A percentile compares a stretch with the other conserved stretches of the same genome.
These are phyloP conservation scores for Rhyacophila evoluta DNA, from an alignment of 2,888 invertebrate species.

Conservation along the genomic window DNA sequence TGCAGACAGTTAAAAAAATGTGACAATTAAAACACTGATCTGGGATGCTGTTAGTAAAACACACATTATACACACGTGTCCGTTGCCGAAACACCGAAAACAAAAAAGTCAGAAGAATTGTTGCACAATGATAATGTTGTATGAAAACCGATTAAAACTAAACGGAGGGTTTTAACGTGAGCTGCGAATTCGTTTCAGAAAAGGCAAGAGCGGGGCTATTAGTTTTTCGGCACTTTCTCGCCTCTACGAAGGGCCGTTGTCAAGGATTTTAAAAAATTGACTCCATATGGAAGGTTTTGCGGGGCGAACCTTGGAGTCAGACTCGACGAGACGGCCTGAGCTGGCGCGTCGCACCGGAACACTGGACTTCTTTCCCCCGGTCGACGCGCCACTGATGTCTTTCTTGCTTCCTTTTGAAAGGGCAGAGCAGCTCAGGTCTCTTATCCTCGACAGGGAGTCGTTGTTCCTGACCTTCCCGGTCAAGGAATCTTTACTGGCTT, in stretches of 20 bases:
- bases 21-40: slow-evolving; percentile 53
- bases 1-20: slow-evolving; percentile 49
- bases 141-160: slow-evolving; percentile 20
- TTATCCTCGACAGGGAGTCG: slow-evolving; percentile 66
- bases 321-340: slow-evolving; percentile 61
- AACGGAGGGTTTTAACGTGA: slow-evolving; percentile 43
- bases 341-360: slow-evolving; percentile 58
- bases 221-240: background rate
- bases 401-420: slow-evolving; percentile 51
- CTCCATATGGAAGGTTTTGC: slow-evolving; percentile 78
- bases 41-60: slow-evolving; percentile 54
- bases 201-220: slow-evolving; percentile 46
- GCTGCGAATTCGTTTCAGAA: slow-evolving; percentile 30
- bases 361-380: slow-evolving; percentile 56
- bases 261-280: slow-evolving; percentile 73
- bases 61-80: slow-evolving; percentile 51
- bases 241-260: slow-evolving; percentile 65
- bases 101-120: slow-evolving; percentile 7
- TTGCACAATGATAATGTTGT: background rate
- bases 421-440: slow-evolving; percentile 56
- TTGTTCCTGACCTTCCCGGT: slow-evolving; percentile 67
- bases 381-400: slow-evolving; percentile 55
- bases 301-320: slow-evolving; percentile 78
- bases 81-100: slow-evolving; percentile 50
- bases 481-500: slow-evolving; percentile 66